A percentile compares a stretch with the other conserved stretches of the same genome.
phyloP scores from a whole-genome alignment of 2,797 vertebrate genomes.

The Centroberyx gerrardi region DNA sequence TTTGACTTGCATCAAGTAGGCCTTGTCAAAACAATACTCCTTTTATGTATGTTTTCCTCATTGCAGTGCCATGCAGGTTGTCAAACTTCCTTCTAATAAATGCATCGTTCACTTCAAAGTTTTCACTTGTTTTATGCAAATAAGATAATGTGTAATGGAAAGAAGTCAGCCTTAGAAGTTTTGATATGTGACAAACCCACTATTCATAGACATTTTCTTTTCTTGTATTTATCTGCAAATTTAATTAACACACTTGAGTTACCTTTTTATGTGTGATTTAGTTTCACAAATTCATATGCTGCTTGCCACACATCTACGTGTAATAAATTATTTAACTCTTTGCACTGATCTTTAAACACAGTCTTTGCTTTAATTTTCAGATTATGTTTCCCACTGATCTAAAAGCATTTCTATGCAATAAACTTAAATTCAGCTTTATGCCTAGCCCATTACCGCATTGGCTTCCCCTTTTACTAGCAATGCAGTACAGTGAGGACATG shows the following conservation, averaged over 20 bases:
- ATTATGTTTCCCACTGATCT: background rate
- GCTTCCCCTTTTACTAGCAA: background rate
- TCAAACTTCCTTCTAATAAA: conserved; percentile 24
- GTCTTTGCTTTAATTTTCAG: conserved; percentile 6
- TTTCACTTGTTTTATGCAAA: background rate
- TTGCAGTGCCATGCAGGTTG: conserved; percentile 18
- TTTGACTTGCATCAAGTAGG: conserved; percentile 48
- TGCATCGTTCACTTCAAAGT: conserved; percentile 18
- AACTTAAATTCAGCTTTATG: conserved; percentile 26
- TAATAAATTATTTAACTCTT: background rate
- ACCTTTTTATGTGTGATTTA: conserved; percentile 1
- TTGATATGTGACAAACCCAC: conserved; percentile 1
- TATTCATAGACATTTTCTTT: background rate
- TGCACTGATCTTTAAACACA: background rate
- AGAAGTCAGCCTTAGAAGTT: background rate
- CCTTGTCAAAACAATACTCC: conserved; percentile 56
- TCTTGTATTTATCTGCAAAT: conserved; percentile 11
- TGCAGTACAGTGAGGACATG: conserved; percentile 20
- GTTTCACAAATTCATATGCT: conserved; percentile 13
- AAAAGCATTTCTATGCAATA: conserved; percentile 1
- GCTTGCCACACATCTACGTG: conserved; percentile 3
- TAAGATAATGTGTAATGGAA: conserved; percentile 11
- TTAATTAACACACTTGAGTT: background rate
- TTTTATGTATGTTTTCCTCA: conserved; percentile 41
- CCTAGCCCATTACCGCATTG: conserved; percentile 12